phyloP scores from a whole-genome alignment of 2,113 vertebrate genomes.

The Pituophis catenifer region DNA sequence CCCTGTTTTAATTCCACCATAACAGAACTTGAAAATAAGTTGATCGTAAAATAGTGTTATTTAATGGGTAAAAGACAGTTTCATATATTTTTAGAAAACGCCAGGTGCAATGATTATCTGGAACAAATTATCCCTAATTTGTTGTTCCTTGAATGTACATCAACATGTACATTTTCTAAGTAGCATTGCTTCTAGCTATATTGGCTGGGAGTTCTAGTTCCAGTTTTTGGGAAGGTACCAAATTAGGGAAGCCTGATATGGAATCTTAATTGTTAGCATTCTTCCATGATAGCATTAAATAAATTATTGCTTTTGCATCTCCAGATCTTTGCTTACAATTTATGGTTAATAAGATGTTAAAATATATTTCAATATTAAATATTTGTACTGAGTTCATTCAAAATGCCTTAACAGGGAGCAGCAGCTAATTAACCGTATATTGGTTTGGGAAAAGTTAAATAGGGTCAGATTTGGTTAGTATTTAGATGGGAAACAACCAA shows the following conservation, averaged over 20 bases:
- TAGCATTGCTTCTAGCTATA: not conserved
- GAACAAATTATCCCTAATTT: not conserved
- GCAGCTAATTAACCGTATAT: not conserved
- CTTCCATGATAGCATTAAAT: conserved; percentile 47
- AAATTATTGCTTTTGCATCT: conserved; percentile 36
- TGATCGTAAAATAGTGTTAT: not conserved
- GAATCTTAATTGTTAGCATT: conserved; percentile 38
- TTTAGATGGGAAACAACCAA: not conserved
- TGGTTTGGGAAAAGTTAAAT: not conserved
- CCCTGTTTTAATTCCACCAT: not conserved
- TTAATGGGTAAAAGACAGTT: not conserved
- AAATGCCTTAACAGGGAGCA: not conserved
- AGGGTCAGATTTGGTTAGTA: not conserved
- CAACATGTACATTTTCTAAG: not conserved
- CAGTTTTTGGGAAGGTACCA: not conserved
- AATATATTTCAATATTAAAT: conserved; percentile 31
- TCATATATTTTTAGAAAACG: not conserved
- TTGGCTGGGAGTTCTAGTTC: not conserved
- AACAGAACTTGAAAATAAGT: not conserved
- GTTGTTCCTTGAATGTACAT: not conserved
- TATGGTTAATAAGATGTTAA: conserved; percentile 37
- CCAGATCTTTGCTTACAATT: conserved; percentile 29
- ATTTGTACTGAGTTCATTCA: conserved; percentile 18
- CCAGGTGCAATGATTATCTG: not conserved
- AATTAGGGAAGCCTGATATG: not conserved